Evolutionary conservation across 2,888 invertebrate species (phyloP).

Genomic region (Melanargia galathea): DNA sequence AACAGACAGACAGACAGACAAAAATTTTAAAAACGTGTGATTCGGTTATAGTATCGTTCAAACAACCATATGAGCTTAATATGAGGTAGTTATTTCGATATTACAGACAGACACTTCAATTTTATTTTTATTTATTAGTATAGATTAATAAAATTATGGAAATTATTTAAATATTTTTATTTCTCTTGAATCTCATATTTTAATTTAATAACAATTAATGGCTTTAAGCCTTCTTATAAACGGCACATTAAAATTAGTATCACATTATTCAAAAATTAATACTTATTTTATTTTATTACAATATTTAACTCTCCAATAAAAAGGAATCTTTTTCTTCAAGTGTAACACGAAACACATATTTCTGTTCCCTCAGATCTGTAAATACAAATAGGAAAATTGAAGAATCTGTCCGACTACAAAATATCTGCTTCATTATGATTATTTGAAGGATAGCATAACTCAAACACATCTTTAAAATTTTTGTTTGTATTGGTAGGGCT

Average conservation of each 20-base stretch:
- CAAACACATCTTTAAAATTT: too few relatives aligned
- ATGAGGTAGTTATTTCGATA: too few relatives aligned
- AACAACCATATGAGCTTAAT: too few relatives aligned
- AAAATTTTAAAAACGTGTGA: too few relatives aligned
- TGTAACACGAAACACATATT: slow-evolving; percentile 71
- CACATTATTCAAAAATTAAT: slow-evolving; percentile 43
- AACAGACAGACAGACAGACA: too few relatives aligned
- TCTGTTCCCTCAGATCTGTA: slow-evolving; percentile 65
- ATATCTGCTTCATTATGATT: too few relatives aligned
- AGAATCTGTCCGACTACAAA: too few relatives aligned
- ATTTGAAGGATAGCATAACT: too few relatives aligned
- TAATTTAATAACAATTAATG: neutral
- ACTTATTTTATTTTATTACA: neutral
- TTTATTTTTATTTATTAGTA: too few relatives aligned
- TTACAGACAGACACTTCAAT: too few relatives aligned
- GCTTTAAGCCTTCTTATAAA: slow-evolving; percentile 12
- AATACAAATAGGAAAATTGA: slow-evolving; percentile 43
- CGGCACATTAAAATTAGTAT: slow-evolving; percentile 30
- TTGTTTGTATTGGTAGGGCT: too few relatives aligned
- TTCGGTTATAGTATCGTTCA: too few relatives aligned
- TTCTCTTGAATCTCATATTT: neutral
- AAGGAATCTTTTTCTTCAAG: slow-evolving; percentile 23
- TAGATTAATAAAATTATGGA: slow-evolving; percentile 5
- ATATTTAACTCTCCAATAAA: slow-evolving; percentile 17
- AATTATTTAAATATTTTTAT: neutral